Evolutionary conservation across 2,888 invertebrate genomes (phyloP), one percentile per base, ranked within the genome.

Genomic region (Thymelicus lineola): DNA sequence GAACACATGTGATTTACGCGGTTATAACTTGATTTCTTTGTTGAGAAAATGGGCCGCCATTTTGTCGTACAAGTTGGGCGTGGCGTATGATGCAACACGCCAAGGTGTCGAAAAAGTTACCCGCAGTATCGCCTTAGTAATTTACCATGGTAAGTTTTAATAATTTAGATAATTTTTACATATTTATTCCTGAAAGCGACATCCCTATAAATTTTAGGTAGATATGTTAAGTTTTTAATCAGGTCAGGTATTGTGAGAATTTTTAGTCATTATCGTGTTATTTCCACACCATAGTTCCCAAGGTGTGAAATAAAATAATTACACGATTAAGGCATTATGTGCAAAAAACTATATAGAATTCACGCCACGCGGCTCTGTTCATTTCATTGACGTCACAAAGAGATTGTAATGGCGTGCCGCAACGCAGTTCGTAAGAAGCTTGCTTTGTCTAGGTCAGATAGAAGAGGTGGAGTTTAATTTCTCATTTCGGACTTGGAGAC

Each of bases 111-210:
- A 83, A 80, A 77, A 77, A 76, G 35, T 75, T 77, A 75, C 76
- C 78, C 77, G 82, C 83, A 83, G 83, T 82, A 53, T 53, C 17
- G 42, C 17, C 53, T 20, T 72, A 75, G n/a, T 62, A 76, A 61
- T 71, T 78, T 78, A 87, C 71, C 76, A 91, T 91, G 91, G 91
- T 91, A 87, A 91, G 91, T 91, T 85, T 74, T 17, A 36, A 36
- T 46, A 53, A 64, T 55, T 42, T 55, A 42, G 42, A 42, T 42
- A 42, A 42, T 28, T 28, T 28, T 28, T 42, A 42, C 12, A 42
- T 42, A 12, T 12, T 12, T 42, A 10, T 42, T 42, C 42, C 10
- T 42, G 42, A 12, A 55, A 28, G 28, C 7, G 20, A 55, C 28
- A 55, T 12, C 0, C 42, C 12, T 28, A 5, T 28, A 28, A 5